Evolutionary conservation across 1,140 invertebrate species (phyloP), one percentile per base, ranked within the genome.

Genomic region (Heliconius hewitsoni): DNA sequence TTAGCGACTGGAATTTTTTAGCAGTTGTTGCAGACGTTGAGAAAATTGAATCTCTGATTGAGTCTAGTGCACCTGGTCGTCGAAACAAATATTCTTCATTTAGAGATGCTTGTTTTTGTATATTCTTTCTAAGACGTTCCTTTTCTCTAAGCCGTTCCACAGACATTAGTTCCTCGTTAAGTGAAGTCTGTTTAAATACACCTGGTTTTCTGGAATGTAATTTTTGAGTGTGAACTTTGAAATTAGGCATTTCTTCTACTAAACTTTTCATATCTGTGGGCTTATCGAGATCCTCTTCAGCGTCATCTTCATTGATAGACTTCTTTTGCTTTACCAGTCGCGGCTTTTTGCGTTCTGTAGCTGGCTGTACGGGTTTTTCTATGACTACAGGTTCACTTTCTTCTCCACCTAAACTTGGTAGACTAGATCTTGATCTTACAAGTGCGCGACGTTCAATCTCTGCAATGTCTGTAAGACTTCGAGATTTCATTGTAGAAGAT

Each of bases 141-240:
- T 98, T 98, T 92, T 98, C 98, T 80, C 96, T 93, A 83, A 98
- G 90, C 80, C 98, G 95, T 85, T 98, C 98, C 19, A 96, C 96
- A 1, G 97, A 97, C 96, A 98, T 98, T 8, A 98, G 94, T 88
- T 98, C 98, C 90, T 98, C 98, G 89, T 98, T 98, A 80, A 98
- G 95, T 1, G 98, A 98, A 78, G 96, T 97, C 87, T 98, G 98
- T 87, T 98, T 98, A 76, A 97, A 96, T 19, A 98, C 96, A 57
- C 95, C 96, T 34, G 96, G 95, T 75, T 92, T 94, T 80, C 95
- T 95, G 75, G 95, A 95, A 34, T 94, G 87, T 77, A 91, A 76
- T 78, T 89, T 90, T 60, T 90, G 88, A 11, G 93, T 91, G 71
- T 95, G 93, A 76, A 94, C 90, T 93, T 96, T 96, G 81, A 96